Percentiles rank a stretch among this genome's conserved stretches.
Evolutionary conservation across 2,888 invertebrate genomes (phyloP).

Genomic region (Eilema caniola): DNA sequence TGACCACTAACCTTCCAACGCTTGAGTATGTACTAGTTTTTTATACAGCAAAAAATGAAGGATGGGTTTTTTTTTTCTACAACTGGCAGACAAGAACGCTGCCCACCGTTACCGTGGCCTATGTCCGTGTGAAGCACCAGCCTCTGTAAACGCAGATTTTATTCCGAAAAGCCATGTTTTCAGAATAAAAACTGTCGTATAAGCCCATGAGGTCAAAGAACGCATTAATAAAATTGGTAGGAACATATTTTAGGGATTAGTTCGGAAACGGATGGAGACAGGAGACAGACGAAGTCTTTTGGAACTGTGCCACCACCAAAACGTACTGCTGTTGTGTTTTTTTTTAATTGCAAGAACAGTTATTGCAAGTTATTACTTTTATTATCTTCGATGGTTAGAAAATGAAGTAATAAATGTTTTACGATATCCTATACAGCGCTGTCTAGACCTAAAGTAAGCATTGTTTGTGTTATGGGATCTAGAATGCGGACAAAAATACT

Average conservation of each 20-base stretch:
- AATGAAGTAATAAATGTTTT: neutral
- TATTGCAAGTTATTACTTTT: neutral
- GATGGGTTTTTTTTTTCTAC: too few relatives aligned
- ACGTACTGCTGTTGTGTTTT: conserved; percentile 38
- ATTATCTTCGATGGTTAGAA: neutral
- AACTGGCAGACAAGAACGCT: too few relatives aligned
- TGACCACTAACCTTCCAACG: too few relatives aligned
- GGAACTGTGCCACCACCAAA: conserved; percentile 48
- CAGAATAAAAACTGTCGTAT: neutral
- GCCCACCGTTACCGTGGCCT: too few relatives aligned
- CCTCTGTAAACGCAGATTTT: too few relatives aligned
- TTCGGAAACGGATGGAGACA: conserved; percentile 70
- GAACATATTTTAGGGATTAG: conserved; percentile 69
- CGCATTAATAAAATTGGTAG: conserved; percentile 61
- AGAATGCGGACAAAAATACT: too few relatives aligned
- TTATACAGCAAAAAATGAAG: too few relatives aligned
- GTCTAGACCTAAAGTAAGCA: too few relatives aligned
- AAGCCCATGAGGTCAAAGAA: conserved; percentile 52
- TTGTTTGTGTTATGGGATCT: too few relatives aligned
- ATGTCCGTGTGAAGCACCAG: too few relatives aligned
- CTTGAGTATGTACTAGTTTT: too few relatives aligned
- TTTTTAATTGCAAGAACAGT: conserved; percentile 7
- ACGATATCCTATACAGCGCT: too few relatives aligned
- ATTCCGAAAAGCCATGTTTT: neutral
- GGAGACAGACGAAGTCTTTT: conserved; percentile 59